A percentile compares a stretch with the other conserved stretches of the same genome.
phyloP scores from a whole-genome alignment of 2,888 invertebrate species.

The Agrotis segetum region DNA sequence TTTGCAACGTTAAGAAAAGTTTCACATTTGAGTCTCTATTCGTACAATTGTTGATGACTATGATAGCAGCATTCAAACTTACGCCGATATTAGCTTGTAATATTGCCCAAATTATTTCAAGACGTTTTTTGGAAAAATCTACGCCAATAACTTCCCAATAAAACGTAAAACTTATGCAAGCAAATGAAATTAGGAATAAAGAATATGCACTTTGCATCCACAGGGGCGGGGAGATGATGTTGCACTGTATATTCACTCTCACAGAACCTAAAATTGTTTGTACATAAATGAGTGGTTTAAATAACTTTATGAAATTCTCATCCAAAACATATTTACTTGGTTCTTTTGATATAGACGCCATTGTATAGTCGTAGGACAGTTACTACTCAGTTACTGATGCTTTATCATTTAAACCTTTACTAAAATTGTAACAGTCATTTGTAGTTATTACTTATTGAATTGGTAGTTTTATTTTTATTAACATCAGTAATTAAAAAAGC shows the following conservation, averaged over 20 bases:
- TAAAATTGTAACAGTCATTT: conserved; percentile 1
- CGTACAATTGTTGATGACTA: conserved; percentile 17
- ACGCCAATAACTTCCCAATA: not conserved
- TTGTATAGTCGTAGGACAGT: not conserved
- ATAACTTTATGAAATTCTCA: conserved; percentile 20
- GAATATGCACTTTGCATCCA: conserved; percentile 30
- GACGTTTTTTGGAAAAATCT: not conserved
- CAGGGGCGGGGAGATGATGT: not conserved
- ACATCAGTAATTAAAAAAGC: conserved; percentile 16
- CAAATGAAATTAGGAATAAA: conserved; percentile 1
- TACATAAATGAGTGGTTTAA: conserved; percentile 10
- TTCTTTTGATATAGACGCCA: not conserved
- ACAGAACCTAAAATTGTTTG: conserved; percentile 27
- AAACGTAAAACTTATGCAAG: conserved; percentile 8
- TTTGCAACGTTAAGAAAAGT: conserved; percentile 17
- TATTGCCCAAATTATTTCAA: conserved; percentile 13
- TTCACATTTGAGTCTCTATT: conserved; percentile 6
- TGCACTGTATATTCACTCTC: conserved; percentile 18
- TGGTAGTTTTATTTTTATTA: conserved; percentile 18
- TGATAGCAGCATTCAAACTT: conserved; percentile 9
- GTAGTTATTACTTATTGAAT: conserved; percentile 14
- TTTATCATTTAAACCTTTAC: conserved; percentile 3
- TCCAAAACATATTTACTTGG: not conserved
- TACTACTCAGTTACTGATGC: not conserved
- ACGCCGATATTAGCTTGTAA: conserved; percentile 18